Conservation (phyloP, 2,888 invertebrate genomes). For the Cancer borealis region DNA sequence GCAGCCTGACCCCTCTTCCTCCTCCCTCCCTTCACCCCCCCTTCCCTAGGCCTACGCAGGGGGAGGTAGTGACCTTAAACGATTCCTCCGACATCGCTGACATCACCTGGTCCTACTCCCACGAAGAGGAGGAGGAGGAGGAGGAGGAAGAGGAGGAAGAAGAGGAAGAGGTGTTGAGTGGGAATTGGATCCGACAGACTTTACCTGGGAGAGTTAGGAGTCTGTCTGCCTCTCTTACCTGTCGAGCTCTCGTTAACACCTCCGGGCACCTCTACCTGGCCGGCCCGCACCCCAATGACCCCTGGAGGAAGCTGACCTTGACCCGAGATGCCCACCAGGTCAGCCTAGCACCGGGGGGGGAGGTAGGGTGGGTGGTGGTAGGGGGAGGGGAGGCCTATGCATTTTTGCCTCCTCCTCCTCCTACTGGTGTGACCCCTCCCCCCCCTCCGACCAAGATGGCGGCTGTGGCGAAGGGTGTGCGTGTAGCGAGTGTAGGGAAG, state of each 20-base stretch:
- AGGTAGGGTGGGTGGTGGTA: conserved; percentile 54
- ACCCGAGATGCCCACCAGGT: conserved; percentile 53
- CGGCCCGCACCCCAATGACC: not conserved
- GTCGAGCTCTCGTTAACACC: conserved; percentile 58
- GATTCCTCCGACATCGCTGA: conserved; percentile 66
- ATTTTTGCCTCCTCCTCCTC: not conserved
- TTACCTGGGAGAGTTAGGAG: conserved; percentile 55
- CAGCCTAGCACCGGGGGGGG: conserved; percentile 44
- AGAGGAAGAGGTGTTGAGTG: conserved; percentile 58
- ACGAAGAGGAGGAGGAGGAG: conserved; percentile 48
- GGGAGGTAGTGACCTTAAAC: conserved; percentile 44
- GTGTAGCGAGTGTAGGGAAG: conserved; percentile 53
- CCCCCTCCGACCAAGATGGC: conserved; percentile 45
- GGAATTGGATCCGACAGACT: conserved; percentile 52
- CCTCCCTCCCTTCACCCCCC: not conserved
- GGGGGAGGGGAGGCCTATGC: conserved; percentile 60
- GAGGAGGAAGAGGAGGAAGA: conserved; percentile 63
- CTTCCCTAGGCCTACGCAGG: too few species aligned
- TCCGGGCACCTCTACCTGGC: conserved; percentile 58
- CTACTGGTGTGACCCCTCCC: not conserved
- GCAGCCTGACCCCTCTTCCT: conserved; percentile 55
- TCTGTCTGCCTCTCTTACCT: conserved; percentile 56
- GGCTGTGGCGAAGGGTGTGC: conserved; percentile 45
- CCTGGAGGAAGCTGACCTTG: conserved; percentile 66
- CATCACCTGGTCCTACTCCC: conserved; percentile 64